Conservation (phyloP, 2,797 vertebrate species). For the Heteromormyrus szaboi region DNA sequence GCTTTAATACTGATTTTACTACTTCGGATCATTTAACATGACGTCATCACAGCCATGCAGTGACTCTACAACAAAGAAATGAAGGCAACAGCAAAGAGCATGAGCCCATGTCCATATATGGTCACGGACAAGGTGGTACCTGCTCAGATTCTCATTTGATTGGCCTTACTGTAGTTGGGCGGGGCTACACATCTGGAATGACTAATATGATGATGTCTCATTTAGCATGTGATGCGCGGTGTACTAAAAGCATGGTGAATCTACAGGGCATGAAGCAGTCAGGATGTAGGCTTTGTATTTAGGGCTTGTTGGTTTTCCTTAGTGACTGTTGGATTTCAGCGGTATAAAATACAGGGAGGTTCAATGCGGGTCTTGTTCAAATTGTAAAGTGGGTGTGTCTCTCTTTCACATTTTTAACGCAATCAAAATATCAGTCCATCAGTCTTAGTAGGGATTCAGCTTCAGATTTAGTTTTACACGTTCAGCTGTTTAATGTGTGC, state of each 20-base stretch:
- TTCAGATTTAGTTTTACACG: neutral
- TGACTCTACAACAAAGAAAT: neutral
- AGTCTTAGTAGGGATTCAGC: neutral
- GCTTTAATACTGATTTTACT: neutral
- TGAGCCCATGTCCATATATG: neutral
- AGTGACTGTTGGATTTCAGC: neutral
- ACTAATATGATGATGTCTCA: neutral
- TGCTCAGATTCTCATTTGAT: neutral
- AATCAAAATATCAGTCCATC: neutral
- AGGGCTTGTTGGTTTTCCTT: neutral
- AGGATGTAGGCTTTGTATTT: neutral
- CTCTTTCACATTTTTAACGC: neutral
- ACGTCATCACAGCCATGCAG: neutral
- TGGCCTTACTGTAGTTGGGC: neutral
- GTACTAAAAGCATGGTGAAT: neutral
- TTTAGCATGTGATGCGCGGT: neutral
- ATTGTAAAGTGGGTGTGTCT: neutral
- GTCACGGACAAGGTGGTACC: neutral
- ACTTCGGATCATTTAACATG: neutral
- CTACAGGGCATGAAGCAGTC: neutral
- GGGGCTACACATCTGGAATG: neutral
- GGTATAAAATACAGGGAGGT: neutral
- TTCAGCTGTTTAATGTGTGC: neutral
- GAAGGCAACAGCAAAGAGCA: neutral
- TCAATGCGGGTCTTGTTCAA: neutral